Evolutionary conservation across 2,888 invertebrate genomes (phyloP), one percentile per base, ranked within the genome.

Genomic region (Pilophorus perplexus): DNA sequence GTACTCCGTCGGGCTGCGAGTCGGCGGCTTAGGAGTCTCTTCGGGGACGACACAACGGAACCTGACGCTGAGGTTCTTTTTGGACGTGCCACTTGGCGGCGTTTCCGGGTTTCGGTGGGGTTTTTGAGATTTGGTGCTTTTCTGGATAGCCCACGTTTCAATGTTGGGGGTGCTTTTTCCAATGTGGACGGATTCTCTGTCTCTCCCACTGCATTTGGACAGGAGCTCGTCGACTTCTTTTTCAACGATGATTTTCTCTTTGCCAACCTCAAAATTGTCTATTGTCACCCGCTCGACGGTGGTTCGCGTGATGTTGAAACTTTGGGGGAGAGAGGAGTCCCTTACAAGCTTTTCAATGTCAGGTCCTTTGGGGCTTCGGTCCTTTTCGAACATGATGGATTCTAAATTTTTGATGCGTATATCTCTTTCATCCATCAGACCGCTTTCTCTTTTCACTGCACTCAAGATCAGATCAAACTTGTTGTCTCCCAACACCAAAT

Each of bases 291-390:
- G 52, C 22, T 67, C 60, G 12, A 69, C 64, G 14, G 64, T 55
- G 16, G 69, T 64, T 57, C 64, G 54, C 5, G 65, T 65, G 23
- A 68, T 59, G 37, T 68, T 68, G 40, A 67, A 52, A 23, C 57
- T 67, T 20, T 68, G 62, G 25, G 54, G 37, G 23, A 64, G 28
- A 48, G 23, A 52, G 14, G 66, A 52, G 10, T 68, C 66, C 82
- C 74, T 72, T 77, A 80, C 66, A 77, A 73, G 71, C 80, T 80
- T 75, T 83, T 78, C 73, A 52, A 52, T 52, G 28, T 52, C 52
- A 14, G 52, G 52, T 25, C 28, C 28, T 4, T 27, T 28, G 83
- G 83, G 14, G 82, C 82, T 67, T 83, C 77, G 74, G 83, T 82
- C 66, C 27, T 65, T 65, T 10, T 65, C 65, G 28, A 65, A 65